Base-by-base conservation (phyloP, 2,797 vertebrate genomes). In the Dryobates pubescens region DNA sequence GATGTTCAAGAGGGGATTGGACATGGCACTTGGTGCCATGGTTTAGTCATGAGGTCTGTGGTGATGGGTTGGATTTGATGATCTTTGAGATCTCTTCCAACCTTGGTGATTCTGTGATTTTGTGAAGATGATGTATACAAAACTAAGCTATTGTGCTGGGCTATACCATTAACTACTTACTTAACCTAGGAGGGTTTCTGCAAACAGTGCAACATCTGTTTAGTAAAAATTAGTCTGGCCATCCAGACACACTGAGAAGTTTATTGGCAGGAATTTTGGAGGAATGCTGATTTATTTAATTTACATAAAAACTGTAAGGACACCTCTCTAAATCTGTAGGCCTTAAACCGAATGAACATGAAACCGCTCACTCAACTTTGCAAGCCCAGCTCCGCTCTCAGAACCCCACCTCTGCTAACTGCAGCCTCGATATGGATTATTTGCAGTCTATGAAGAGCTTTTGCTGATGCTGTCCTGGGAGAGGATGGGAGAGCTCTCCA, bases 401-500 rank as follows among this genome's bases (percentile, higher is more conserved):
- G 70, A 77, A 86, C 16, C 14, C 6, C 24, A 10, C 7, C 27
- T 62, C 69, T 56, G 67, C 63, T 58, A 63, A 51, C 34, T 62
- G 20, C 68, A 78, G 41, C 27, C 20, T 56, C 30, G 24, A 22
- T 63, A 5, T 2, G 18, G 0, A 0, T 29, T 68, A 49, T 68
- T 43, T 51, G 30, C 27, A 11, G 26, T 10, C 0, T 13, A 0
- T 58, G 17, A 41, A 24, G 41, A 70, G 3, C 18, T 57, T 75
- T 43, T 76, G 56, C 34, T 67, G 61, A 51, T 71, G 54, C 30
- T 68, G 24, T 56, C 41, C 47, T 17, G 45, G 54, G 65, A 73
- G 76, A 54, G n/a, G 29, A 1, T 6, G 41, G 57, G n/a, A 36
- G n/a, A 83, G 9, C 32, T 90, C 56, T 86, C 30, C n/a, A 7